Conservation (phyloP, 2,888 invertebrate species). For the Clistopyga incitator region DNA sequence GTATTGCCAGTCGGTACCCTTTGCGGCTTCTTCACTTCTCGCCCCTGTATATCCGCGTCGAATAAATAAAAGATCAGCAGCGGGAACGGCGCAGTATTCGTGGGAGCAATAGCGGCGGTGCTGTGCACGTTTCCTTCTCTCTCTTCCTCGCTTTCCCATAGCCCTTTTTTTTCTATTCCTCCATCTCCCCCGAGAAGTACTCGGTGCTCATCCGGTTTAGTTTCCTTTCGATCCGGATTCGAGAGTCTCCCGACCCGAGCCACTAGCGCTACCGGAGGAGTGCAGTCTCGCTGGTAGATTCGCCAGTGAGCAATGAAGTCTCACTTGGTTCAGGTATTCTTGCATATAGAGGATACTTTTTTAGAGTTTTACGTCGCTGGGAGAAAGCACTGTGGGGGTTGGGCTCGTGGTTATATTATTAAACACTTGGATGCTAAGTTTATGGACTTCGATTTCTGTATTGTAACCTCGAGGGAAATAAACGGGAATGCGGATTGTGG, state of each 20-base stretch:
- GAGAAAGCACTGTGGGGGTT: not conserved
- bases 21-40: constrained; percentile 51
- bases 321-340: constrained; percentile 13
- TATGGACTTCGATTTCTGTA: constrained; percentile 3
- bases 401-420: not conserved
- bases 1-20: constrained; percentile 18
- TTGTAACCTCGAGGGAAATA: not conserved
- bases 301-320: constrained; percentile 22
- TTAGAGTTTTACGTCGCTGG: not conserved
- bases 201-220: constrained; percentile 66
- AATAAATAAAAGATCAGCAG: constrained; percentile 71
- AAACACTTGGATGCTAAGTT: constrained; percentile 9
- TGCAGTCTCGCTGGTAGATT: constrained; percentile 19
- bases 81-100: constrained; percentile 35
- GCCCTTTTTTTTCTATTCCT: constrained; percentile 17
- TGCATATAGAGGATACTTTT: constrained; percentile 17
- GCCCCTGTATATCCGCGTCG: constrained; percentile 37
- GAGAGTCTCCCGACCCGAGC: constrained; percentile 13
- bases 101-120: constrained; percentile 5
- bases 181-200: constrained; percentile 49
- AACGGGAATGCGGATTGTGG: not conserved
- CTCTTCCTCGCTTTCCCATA: constrained; percentile 11
- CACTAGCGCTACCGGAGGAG: not conserved
- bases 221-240: constrained; percentile 63
- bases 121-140: constrained; percentile 21